phyloP scores from a whole-genome alignment of 2,113 vertebrate genomes.

The Thinocorus orbignyianus region DNA sequence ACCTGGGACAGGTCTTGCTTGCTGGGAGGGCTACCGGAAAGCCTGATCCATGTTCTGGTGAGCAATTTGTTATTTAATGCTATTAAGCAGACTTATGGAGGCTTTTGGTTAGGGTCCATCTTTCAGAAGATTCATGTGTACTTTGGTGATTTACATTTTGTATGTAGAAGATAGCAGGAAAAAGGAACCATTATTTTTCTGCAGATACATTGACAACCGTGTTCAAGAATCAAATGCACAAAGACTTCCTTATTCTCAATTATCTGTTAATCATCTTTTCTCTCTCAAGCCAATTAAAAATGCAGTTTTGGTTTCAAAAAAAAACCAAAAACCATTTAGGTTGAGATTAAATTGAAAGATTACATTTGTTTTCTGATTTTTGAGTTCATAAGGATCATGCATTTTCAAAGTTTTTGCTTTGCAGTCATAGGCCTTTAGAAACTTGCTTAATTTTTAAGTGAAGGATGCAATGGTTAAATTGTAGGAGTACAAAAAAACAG shows the following conservation, averaged over 20 bases:
- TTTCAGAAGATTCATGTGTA: background rate
- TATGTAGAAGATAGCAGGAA: background rate
- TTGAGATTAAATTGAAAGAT: background rate
- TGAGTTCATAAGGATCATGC: background rate
- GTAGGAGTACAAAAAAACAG: background rate
- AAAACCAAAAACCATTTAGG: background rate
- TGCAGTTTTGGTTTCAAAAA: background rate
- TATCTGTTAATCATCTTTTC: background rate
- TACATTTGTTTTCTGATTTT: background rate
- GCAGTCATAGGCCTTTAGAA: background rate
- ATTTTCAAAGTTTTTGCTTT: background rate
- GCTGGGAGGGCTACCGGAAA: background rate
- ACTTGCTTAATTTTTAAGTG: background rate
- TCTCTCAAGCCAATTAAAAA: background rate
- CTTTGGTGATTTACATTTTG: background rate
- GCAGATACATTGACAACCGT: rapidly evolving
- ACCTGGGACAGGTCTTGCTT: rapidly evolving
- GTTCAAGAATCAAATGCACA: background rate
- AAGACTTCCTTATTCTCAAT: background rate
- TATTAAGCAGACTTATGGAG: background rate
- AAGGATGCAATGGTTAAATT: background rate
- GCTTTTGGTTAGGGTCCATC: background rate
- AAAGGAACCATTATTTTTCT: background rate
- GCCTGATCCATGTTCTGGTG: background rate
- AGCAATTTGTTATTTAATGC: background rate